phyloP scores from a whole-genome alignment of 2,797 vertebrate genomes.

The Acropternis orthonyx region DNA sequence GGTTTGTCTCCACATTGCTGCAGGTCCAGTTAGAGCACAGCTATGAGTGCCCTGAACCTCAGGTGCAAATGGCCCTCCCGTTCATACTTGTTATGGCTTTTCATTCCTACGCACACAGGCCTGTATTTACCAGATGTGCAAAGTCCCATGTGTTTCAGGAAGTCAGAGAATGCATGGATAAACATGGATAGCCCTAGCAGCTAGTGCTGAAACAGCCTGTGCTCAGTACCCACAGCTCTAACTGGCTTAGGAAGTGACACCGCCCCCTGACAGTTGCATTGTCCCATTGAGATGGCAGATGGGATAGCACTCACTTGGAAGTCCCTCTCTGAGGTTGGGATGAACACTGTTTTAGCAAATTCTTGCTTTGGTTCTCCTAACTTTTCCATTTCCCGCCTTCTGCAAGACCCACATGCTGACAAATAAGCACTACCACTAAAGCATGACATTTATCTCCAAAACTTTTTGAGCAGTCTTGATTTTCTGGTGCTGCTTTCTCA shows the following conservation, averaged over 20 bases:
- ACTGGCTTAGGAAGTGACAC: rapidly evolving
- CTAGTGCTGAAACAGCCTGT: neutral
- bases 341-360: neutral
- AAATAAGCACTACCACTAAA: neutral
- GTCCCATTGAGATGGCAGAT: neutral
- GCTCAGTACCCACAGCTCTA: rapidly evolving
- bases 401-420: neutral
- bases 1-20: neutral
- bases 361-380: neutral
- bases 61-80: neutral
- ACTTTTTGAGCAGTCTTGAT: neutral
- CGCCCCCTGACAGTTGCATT: neutral
- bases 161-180: neutral
- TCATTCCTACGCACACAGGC: neutral
- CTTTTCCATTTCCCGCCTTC: neutral
- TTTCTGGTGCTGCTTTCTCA: neutral
- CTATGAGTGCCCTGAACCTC: rapidly evolving
- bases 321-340: neutral
- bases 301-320: neutral
- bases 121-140: neutral
- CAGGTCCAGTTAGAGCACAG: neutral
- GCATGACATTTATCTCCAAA: neutral
- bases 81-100: rapidly evolving
- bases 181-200: neutral
- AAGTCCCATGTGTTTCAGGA: neutral